phyloP scores from a whole-genome alignment of 2,888 invertebrate species.

The Tipula unca region DNA sequence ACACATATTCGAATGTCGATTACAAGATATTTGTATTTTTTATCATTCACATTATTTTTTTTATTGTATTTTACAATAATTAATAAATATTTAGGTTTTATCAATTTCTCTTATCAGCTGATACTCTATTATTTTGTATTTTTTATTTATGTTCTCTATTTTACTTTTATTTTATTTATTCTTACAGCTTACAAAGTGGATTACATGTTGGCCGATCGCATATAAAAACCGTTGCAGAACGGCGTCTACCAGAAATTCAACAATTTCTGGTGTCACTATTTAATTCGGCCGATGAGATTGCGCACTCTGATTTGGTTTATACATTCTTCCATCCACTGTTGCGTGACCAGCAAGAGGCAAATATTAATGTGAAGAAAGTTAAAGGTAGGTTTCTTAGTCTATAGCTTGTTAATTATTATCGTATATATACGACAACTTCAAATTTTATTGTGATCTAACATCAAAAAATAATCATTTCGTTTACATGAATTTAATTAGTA shows the following conservation, averaged over 20 bases:
- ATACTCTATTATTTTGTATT: not conserved
- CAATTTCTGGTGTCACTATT: conserved; percentile 81
- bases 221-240: conserved; percentile 89
- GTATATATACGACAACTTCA: not conserved
- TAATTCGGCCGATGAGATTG: conserved; percentile 83
- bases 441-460: not conserved
- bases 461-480: not conserved
- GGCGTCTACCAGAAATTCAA: conserved; percentile 81
- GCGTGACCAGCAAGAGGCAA: conserved; percentile 86
- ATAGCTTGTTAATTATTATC: not conserved
- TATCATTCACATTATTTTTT: not conserved
- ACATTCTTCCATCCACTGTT: conserved; percentile 97
- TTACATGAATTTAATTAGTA: not conserved
- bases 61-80: not conserved
- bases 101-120: not conserved
- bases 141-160: not conserved
- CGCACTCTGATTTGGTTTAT: conserved; percentile 92
- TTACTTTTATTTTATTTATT: not conserved
- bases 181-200: conserved; percentile 55
- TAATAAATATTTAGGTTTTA: not conserved
- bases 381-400: conserved; percentile 63
- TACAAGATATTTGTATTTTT: not conserved
- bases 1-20: not conserved
- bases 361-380: conserved; percentile 66
- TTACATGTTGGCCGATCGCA: conserved; percentile 86